Evolutionary conservation across 2,888 invertebrate genomes (phyloP).

Genomic region (Apamea epomidion): DNA sequence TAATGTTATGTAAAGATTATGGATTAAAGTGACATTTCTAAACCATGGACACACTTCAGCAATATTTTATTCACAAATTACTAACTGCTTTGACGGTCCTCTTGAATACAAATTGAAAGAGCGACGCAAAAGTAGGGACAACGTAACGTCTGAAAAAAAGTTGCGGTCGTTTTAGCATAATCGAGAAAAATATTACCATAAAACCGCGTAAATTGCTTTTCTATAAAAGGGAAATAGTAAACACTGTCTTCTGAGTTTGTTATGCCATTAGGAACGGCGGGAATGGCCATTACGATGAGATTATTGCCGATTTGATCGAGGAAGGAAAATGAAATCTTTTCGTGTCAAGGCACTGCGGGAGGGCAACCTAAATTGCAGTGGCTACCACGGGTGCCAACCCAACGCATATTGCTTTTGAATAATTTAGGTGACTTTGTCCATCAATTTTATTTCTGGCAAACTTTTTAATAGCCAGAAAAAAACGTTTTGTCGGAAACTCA

Average conservation of each 20-base stretch:
- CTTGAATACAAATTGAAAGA: conserved; percentile 49
- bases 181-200: conserved; percentile 57
- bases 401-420: conserved; percentile 34
- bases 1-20: conserved; percentile 29
- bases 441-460: conserved; percentile 38
- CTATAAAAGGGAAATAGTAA: conserved; percentile 53
- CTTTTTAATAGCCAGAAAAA: conserved; percentile 45
- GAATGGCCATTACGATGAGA: conserved; percentile 19
- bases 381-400: conserved; percentile 24
- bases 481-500: conserved; percentile 40
- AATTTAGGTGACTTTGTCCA: conserved; percentile 32
- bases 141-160: conserved; percentile 40
- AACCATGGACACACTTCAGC: conserved; percentile 16
- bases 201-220: conserved; percentile 61
- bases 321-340: conserved; percentile 30
- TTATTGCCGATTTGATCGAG: conserved; percentile 30
- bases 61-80: conserved; percentile 48
- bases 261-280: conserved; percentile 37
- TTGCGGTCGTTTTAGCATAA: conserved; percentile 52
- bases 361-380: conserved; percentile 17
- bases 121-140: conserved; percentile 15
- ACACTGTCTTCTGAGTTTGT: conserved; percentile 42
- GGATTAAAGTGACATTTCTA: conserved; percentile 20
- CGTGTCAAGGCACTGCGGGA: conserved; percentile 6
- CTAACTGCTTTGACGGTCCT: conserved; percentile 27